These are phyloP conservation scores for sheep (Ovis aries) DNA, from an alignment of 2,113 vertebrate species.

Conservation along the genomic window ARS-UI_Ramb_v3.0 NC_056063.1:10256001-10256500, in stretches of 20 bases:
- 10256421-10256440: neutral
- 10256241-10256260: neutral
- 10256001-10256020: neutral
- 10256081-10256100: neutral
- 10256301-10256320: neutral
- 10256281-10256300: neutral
- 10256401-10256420: neutral
- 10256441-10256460: neutral
- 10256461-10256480: fast-evolving
- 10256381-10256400: neutral
- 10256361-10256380: neutral
- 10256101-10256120: neutral
- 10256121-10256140: neutral
- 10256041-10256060: neutral
- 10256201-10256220: neutral
- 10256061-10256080: neutral
- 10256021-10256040: neutral
- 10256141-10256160: neutral
- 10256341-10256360: neutral
- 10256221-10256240: neutral
- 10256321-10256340: neutral
- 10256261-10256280: neutral
- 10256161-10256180: neutral
- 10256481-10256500: fast-evolving
- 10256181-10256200: neutral